Evolutionary conservation across 2,888 invertebrate species (phyloP).

Genomic region (Fabriciana adippe): DNA sequence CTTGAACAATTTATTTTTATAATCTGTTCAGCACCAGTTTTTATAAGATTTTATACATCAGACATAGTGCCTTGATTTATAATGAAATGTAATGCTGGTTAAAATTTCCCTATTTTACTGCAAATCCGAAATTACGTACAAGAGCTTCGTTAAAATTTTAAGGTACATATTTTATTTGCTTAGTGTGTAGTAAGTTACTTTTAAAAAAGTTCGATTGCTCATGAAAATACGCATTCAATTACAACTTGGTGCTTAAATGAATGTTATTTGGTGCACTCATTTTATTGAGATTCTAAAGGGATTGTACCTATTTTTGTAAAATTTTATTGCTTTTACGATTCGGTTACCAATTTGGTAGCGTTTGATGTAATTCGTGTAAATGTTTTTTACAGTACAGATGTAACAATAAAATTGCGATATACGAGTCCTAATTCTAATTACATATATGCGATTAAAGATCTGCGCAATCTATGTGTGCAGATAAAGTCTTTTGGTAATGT

Average conservation of each 20-base stretch:
- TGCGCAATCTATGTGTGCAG: no score
- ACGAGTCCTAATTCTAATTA: no score
- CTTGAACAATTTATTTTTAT: slow-evolving; percentile 36
- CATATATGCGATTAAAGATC: no score
- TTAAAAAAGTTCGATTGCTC: slow-evolving; percentile 17
- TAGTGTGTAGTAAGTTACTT: slow-evolving; percentile 14
- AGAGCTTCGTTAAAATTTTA: slow-evolving; percentile 19
- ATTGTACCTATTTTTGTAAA: slow-evolving; percentile 16
- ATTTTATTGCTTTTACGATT: slow-evolving; percentile 5
- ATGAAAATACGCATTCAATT: slow-evolving; percentile 20
- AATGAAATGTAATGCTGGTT: not conserved
- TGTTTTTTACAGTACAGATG: not conserved
- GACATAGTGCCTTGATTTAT: slow-evolving; percentile 9
- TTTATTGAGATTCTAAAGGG: slow-evolving; percentile 17
- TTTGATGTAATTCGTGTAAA: not conserved
- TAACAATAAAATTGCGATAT: no score
- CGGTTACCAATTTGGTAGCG: slow-evolving; percentile 2
- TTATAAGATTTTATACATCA: slow-evolving; percentile 14
- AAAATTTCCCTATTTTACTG: slow-evolving; percentile 5
- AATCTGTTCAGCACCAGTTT: slow-evolving; percentile 26
- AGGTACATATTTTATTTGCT: slow-evolving; percentile 16
- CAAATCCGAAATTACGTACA: not conserved
- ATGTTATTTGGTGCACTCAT: slow-evolving; percentile 8
- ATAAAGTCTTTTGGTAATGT: no score
- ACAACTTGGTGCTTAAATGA: slow-evolving; percentile 11